These are phyloP conservation scores for Calliphora vomitoria DNA, from an alignment of 2,888 invertebrate species.

Conservation along the genomic window DNA sequence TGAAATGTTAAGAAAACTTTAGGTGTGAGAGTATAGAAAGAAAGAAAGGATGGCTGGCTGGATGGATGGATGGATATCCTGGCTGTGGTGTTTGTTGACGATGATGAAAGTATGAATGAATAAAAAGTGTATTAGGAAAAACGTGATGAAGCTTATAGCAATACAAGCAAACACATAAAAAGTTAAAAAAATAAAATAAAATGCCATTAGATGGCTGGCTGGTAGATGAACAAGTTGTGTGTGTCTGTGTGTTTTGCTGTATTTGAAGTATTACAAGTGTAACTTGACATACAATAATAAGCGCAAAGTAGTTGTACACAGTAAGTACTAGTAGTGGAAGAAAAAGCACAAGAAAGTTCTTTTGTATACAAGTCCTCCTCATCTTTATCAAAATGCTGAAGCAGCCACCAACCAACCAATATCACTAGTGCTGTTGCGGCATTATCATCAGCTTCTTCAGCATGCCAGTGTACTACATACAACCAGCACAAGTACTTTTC, in stretches of 20 bases:
- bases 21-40: not conserved
- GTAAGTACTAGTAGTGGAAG: not conserved
- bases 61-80: conserved; percentile 6
- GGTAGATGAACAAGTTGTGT: conserved; percentile 70
- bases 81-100: conserved; percentile 16
- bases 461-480: not conserved
- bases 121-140: conserved; percentile 61
- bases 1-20: not conserved
- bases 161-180: not conserved
- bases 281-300: conserved; percentile 73
- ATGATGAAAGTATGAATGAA: conserved; percentile 60
- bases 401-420: not conserved
- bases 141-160: conserved; percentile 65
- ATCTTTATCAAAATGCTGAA: conserved; percentile 5
- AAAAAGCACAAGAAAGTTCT: conserved; percentile 42
- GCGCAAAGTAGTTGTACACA: conserved; percentile 45
- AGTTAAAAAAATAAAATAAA: not conserved
- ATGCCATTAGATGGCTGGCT: conserved; percentile 47
- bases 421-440: conserved; percentile 33
- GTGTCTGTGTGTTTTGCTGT: conserved; percentile 23
- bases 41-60: conserved; percentile 16
- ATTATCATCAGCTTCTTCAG: conserved; percentile 37
- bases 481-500: conserved; percentile 21
- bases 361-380: conserved; percentile 17
- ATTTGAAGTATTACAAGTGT: conserved; percentile 72